phyloP scores from a whole-genome alignment of 2,113 vertebrate species.

The Plecturocebus donacophilus region DNA sequence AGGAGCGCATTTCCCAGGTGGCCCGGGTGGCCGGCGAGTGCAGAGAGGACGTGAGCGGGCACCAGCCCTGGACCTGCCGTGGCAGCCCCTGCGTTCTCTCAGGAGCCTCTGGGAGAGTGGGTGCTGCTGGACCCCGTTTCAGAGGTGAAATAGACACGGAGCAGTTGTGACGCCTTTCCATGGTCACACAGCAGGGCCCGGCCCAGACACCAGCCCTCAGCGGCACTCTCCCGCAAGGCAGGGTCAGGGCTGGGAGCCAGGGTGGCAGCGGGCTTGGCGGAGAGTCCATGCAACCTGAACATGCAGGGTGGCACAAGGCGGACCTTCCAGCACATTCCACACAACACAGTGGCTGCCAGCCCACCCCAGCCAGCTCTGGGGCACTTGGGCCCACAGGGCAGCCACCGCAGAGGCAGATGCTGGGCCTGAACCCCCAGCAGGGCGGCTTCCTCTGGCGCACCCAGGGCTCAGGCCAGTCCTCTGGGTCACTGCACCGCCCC shows the following conservation, averaged over 20 bases:
- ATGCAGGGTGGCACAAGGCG: neutral
- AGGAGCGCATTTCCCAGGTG: neutral
- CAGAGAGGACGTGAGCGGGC: neutral
- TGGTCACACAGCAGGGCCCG: neutral
- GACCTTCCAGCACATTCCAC: neutral
- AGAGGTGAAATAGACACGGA: neutral
- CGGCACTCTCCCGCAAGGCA: neutral
- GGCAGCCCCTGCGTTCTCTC: accelerated
- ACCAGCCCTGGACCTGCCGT: too few species aligned
- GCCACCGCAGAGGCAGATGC: neutral
- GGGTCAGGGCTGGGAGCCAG: neutral
- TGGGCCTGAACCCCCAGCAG: neutral
- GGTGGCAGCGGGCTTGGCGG: neutral
- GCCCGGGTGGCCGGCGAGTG: accelerated
- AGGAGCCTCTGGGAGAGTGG: too few species aligned
- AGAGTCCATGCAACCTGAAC: neutral
- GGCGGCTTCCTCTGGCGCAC: neutral
- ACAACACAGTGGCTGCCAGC: neutral
- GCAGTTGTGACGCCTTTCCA: neutral
- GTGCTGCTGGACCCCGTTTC: accelerated
- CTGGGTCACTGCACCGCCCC: neutral
- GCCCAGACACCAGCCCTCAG: neutral
- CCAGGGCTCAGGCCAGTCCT: neutral
- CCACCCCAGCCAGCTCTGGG: neutral
- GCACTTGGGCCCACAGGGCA: neutral